Conservation (phyloP, 2,113 vertebrate genomes). For the Ctenomys sociabilis region DNA sequence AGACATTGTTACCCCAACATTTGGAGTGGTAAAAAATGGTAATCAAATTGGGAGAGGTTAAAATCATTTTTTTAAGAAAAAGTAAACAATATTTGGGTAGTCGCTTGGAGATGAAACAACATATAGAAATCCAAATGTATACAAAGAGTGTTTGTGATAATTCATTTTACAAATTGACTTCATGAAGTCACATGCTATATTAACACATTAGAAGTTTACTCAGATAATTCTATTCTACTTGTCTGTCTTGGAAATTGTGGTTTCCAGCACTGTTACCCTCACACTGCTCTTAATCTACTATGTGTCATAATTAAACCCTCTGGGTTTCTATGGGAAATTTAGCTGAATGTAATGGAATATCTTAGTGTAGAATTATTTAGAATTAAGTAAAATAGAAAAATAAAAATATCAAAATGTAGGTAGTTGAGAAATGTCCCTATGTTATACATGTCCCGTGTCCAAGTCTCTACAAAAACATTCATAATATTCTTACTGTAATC, state of each 20-base stretch:
- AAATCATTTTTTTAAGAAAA: slow-evolving; percentile 53
- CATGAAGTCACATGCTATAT: slow-evolving; percentile 4
- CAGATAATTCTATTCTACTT: neutral
- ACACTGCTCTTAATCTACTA: neutral
- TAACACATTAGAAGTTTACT: neutral
- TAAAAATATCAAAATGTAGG: neutral
- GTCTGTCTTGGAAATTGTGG: neutral
- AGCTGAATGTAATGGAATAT: neutral
- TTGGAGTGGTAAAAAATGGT: slow-evolving; percentile 37
- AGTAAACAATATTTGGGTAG: neutral
- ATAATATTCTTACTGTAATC: neutral
- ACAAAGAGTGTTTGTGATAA: neutral
- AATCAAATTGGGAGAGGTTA: neutral
- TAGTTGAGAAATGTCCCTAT: neutral
- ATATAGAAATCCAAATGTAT: slow-evolving; percentile 28
- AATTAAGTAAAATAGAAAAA: slow-evolving; percentile 49
- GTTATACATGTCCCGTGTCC: neutral
- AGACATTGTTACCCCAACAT: slow-evolving; percentile 23
- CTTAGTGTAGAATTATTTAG: neutral
- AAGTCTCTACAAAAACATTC: slow-evolving; percentile 31
- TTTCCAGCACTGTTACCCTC: neutral
- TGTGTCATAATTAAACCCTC: slow-evolving; percentile 14
- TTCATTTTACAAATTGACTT: slow-evolving; percentile 24
- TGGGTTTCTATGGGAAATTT: slow-evolving; percentile 6
- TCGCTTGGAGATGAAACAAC: neutral